phyloP scores from a whole-genome alignment of 2,113 vertebrate species.

The Shinisaurus crocodilurus region DNA sequence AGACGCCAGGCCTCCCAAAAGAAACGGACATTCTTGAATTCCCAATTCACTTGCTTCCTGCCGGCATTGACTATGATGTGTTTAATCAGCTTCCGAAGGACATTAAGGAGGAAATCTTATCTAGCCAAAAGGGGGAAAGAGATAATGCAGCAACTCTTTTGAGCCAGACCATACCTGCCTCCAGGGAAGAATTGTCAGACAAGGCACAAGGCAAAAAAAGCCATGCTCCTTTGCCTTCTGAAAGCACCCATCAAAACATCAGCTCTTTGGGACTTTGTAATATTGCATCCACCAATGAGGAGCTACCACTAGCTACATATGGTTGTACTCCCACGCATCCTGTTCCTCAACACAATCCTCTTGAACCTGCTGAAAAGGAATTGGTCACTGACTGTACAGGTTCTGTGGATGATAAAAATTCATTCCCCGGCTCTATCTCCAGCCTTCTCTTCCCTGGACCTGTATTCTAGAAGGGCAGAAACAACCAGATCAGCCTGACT shows the following conservation, averaged over 20 bases:
- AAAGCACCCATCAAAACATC: accelerated
- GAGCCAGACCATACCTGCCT: slow-evolving; percentile 21
- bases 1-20: slow-evolving; percentile 8
- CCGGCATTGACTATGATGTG: slow-evolving; percentile 81
- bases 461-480: neutral
- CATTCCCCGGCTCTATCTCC: neutral
- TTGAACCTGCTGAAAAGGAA: neutral
- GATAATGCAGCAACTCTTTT: slow-evolving; percentile 25
- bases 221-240: neutral
- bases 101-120: slow-evolving; percentile 85
- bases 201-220: slow-evolving; percentile 34
- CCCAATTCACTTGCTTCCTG: slow-evolving; percentile 59
- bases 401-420: slow-evolving; percentile 15
- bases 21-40: slow-evolving; percentile 16
- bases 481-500: accelerated
- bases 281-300: neutral
- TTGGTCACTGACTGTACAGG: neutral
- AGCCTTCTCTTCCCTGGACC: neutral
- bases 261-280: neutral
- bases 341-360: slow-evolving; percentile 16
- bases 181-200: slow-evolving; percentile 42
- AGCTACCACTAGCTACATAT: neutral
- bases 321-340: neutral
- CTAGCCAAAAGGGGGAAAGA: slow-evolving; percentile 45
- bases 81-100: slow-evolving; percentile 85